A percentile compares a stretch with the other conserved stretches of the same genome.
These are phyloP conservation scores for Mamestra configurata DNA, from an alignment of 1,140 invertebrate genomes.

Conservation along the genomic window DNA sequence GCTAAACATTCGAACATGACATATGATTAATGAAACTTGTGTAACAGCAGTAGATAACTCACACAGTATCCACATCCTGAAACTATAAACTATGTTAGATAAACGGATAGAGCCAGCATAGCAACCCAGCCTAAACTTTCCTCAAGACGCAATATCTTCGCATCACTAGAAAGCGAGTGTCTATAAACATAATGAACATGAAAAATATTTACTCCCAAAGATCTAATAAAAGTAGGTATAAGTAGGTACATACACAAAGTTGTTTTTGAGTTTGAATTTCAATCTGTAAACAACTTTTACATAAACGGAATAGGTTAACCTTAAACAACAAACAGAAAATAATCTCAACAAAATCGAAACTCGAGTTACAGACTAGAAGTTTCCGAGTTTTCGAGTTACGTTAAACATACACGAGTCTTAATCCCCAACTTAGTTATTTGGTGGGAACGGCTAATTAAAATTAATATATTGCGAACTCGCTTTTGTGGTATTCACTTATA, in stretches of 20 bases:
- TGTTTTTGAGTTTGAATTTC: conserved; percentile 38
- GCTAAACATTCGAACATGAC: not conserved
- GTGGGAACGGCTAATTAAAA: conserved; percentile 46
- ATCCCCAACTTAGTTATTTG: conserved; percentile 43
- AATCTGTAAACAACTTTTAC: conserved; percentile 40
- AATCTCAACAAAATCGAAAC: conserved; percentile 44
- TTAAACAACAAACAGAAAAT: conserved; percentile 45
- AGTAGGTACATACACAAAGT: conserved; percentile 19
- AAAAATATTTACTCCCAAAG: conserved; percentile 23
- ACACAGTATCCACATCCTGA: not conserved
- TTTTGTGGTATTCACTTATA: conserved; percentile 41
- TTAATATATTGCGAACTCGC: conserved; percentile 47
- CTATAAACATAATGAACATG: conserved; percentile 1
- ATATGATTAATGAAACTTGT: not conserved
- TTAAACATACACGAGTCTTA: conserved; percentile 37
- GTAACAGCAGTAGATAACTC: not conserved
- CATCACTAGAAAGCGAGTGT: not conserved
- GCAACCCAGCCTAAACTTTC: not conserved
- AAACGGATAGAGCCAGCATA: not conserved
- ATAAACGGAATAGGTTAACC: conserved; percentile 40
- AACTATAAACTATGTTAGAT: not conserved
- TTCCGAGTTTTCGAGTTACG: conserved; percentile 25
- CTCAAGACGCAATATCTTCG: not conserved
- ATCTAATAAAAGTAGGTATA: conserved; percentile 19
- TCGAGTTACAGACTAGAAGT: not conserved